Percentiles rank a stretch among this genome's conserved stretches.
Evolutionary conservation across 2,888 invertebrate species (phyloP).

Genomic region (Neoascia interrupta): DNA sequence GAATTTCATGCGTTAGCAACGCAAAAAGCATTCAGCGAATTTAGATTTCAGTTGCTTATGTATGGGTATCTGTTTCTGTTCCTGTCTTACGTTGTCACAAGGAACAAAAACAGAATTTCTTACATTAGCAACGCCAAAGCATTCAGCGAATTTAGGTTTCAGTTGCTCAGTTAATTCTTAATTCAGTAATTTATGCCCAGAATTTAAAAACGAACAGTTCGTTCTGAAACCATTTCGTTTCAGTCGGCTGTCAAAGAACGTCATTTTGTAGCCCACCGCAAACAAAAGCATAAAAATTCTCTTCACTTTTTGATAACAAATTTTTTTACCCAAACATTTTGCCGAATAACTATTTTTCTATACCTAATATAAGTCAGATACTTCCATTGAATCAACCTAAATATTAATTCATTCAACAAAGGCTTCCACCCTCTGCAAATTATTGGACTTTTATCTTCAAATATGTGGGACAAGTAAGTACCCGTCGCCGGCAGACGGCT

Average conservation of each 20-base stretch:
- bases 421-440: too few relatives aligned
- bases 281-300: conserved; percentile 42
- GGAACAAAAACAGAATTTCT: too few relatives aligned
- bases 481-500: too few relatives aligned
- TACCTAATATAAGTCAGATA: not conserved
- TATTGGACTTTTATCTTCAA: not conserved
- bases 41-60: too few relatives aligned
- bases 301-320: conserved; percentile 11
- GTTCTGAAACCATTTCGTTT: conserved; percentile 3
- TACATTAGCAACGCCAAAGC: too few relatives aligned
- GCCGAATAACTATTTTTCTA: not conserved
- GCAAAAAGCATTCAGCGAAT: too few relatives aligned
- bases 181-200: too few relatives aligned
- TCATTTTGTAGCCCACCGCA: conserved; percentile 21
- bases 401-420: not conserved
- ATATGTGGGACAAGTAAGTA: conserved; percentile 26
- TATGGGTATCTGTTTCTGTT: too few relatives aligned
- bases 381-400: not conserved
- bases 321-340: not conserved
- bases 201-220: conserved; percentile 24
- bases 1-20: too few relatives aligned
- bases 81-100: too few relatives aligned
- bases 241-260: conserved; percentile 3
- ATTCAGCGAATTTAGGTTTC: too few relatives aligned
- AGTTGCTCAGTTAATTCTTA: too few relatives aligned